Conservation (phyloP, 2,888 invertebrate genomes). For the Chesias legatella region DNA sequence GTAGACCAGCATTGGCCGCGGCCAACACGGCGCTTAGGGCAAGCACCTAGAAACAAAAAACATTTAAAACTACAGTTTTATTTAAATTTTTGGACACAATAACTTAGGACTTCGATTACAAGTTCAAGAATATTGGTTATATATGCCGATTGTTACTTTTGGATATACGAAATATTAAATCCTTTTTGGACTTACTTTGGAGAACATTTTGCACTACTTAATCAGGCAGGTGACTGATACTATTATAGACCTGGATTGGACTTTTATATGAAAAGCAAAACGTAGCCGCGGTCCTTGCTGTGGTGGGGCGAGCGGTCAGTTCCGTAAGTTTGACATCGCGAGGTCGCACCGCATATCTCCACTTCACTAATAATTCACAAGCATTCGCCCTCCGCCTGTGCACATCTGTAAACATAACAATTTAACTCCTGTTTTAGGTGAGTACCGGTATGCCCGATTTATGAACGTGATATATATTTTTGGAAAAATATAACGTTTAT, state of each 20-base stretch:
- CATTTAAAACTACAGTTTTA: not conserved
- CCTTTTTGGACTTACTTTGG: constrained; percentile 63
- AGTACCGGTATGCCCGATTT: no score
- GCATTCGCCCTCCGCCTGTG: constrained; percentile 37
- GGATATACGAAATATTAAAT: constrained; percentile 12
- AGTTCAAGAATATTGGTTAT: constrained; percentile 3
- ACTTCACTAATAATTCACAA: constrained; percentile 49
- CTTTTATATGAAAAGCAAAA: constrained; percentile 79
- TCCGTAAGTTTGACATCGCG: constrained; percentile 80
- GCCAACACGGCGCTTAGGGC: constrained; percentile 73
- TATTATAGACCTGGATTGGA: constrained; percentile 65
- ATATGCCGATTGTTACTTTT: no score
- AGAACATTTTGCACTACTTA: constrained; percentile 77
- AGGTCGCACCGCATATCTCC: constrained; percentile 69
- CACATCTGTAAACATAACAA: constrained; percentile 31
- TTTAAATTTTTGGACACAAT: constrained; percentile 8
- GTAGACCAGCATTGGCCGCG: constrained; percentile 78
- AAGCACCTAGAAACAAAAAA: constrained; percentile 51
- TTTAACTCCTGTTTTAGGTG: no score
- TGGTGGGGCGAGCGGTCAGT: constrained; percentile 75
- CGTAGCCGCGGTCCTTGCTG: constrained; percentile 62
- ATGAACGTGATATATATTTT: no score
- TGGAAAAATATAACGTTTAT: no score
- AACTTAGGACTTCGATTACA: no score
- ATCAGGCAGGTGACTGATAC: constrained; percentile 77